Percentiles rank a stretch among this genome's conserved stretches.
Conservation (phyloP, 2,797 vertebrate species). For the Toxotes lorentzi region DNA sequence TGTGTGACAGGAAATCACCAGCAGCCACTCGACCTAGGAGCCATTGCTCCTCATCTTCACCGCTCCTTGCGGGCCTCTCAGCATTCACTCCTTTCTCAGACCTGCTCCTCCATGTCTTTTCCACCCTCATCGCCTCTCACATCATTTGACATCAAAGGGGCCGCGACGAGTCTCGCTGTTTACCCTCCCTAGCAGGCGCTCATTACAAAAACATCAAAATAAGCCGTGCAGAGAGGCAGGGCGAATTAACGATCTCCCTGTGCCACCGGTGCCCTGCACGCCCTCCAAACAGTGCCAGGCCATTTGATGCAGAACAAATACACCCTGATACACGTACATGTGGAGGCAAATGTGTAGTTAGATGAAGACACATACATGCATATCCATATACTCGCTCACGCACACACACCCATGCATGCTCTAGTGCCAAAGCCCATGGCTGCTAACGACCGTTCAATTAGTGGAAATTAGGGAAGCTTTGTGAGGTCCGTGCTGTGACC, state of each 20-base stretch:
- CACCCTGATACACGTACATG: slow-evolving; percentile 22
- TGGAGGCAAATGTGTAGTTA: slow-evolving; percentile 38
- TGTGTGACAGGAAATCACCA: slow-evolving; percentile 70
- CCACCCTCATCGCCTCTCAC: slow-evolving; percentile 69
- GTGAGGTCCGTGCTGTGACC: slow-evolving; percentile 85
- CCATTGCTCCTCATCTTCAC: slow-evolving; percentile 64
- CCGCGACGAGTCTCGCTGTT: slow-evolving; percentile 77
- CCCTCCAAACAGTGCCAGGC: slow-evolving; percentile 56
- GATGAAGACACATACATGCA: slow-evolving; percentile 33
- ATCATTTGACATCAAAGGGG: slow-evolving; percentile 83
- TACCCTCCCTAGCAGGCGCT: slow-evolving; percentile 82
- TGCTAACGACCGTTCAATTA: slow-evolving; percentile 86
- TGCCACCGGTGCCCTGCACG: slow-evolving; percentile 75
- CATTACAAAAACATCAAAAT: slow-evolving; percentile 88
- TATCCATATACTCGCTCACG: slow-evolving; percentile 8
- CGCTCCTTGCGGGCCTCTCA: slow-evolving; percentile 71
- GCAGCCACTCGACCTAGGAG: slow-evolving; percentile 71
- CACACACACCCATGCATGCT: slow-evolving; percentile 41
- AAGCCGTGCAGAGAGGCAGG: slow-evolving; percentile 80
- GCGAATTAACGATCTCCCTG: slow-evolving; percentile 84
- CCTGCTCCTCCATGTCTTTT: slow-evolving; percentile 57
- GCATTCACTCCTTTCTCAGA: slow-evolving; percentile 72
- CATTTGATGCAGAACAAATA: slow-evolving; percentile 70
- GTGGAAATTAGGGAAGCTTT: slow-evolving; percentile 83
- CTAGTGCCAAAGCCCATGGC: slow-evolving; percentile 75